Conservation (phyloP, 1,140 invertebrate genomes). For the Cydia fagiglandana region DNA sequence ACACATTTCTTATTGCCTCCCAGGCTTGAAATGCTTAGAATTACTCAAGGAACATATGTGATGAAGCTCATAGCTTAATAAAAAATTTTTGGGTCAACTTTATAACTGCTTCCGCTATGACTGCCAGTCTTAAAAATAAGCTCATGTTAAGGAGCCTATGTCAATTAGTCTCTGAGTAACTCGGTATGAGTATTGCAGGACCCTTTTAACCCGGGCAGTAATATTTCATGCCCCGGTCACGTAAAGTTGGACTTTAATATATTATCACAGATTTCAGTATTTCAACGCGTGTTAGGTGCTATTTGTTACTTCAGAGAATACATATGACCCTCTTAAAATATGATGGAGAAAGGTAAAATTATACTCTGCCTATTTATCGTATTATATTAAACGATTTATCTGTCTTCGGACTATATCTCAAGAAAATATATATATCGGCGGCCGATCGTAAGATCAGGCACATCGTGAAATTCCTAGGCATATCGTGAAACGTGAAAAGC, state of each 20-base stretch:
- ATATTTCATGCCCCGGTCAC: neutral
- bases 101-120: no score
- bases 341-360: neutral
- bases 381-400: neutral
- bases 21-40: no score
- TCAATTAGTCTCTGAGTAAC: neutral
- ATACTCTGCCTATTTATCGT: neutral
- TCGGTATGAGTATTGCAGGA: neutral
- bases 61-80: no score
- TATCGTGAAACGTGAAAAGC: no score
- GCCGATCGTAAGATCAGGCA: no score
- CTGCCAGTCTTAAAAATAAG: neutral
- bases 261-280: conserved; percentile 4
- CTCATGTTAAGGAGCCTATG: neutral
- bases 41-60: no score
- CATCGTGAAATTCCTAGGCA: no score
- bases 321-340: neutral
- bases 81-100: no score
- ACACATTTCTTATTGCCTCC: no score
- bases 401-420: no score
- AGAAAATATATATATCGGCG: no score
- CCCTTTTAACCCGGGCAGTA: neutral
- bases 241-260: conserved; percentile 12
- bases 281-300: neutral
- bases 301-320: neutral